phyloP scores from a whole-genome alignment of 2,888 invertebrate species.

The Neoitamus cyanurus region DNA sequence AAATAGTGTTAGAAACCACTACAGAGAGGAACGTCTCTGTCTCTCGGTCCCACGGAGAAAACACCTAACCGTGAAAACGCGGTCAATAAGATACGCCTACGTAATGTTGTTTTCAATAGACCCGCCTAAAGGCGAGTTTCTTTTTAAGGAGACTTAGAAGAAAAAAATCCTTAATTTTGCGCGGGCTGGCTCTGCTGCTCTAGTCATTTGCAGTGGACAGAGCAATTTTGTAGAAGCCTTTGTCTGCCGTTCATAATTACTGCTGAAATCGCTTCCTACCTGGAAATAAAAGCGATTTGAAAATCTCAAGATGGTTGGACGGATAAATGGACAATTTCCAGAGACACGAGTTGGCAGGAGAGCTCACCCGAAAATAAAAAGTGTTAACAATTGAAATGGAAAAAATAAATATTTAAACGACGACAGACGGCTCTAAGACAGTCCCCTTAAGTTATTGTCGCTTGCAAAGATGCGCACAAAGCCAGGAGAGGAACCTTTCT shows the following conservation, averaged over 20 bases:
- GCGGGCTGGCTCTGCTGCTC: not conserved
- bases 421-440: constrained; percentile 17
- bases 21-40: too few relatives aligned
- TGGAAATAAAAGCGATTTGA: not conserved
- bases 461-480: constrained; percentile 8
- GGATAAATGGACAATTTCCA: not conserved
- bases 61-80: too few relatives aligned
- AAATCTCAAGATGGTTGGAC: not conserved
- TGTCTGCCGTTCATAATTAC: not conserved
- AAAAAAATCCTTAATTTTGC: not conserved
- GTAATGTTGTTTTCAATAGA: not conserved
- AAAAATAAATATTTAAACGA: constrained; percentile 36
- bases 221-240: not conserved
- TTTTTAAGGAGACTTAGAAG: not conserved
- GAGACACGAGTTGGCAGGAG: not conserved
- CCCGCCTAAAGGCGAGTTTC: not conserved
- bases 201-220: not conserved
- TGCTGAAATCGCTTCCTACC: not conserved
- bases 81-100: too few relatives aligned
- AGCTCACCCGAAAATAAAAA: constrained; percentile 10
- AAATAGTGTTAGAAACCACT: too few relatives aligned
- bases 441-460: constrained; percentile 31
- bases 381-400: constrained; percentile 27
- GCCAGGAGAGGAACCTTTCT: not conserved
- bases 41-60: too few relatives aligned